Percentiles rank a stretch among this genome's conserved stretches.
phyloP scores from a whole-genome alignment of 1,140 invertebrate genomes.

The Brachionus rotundiformis region DNA sequence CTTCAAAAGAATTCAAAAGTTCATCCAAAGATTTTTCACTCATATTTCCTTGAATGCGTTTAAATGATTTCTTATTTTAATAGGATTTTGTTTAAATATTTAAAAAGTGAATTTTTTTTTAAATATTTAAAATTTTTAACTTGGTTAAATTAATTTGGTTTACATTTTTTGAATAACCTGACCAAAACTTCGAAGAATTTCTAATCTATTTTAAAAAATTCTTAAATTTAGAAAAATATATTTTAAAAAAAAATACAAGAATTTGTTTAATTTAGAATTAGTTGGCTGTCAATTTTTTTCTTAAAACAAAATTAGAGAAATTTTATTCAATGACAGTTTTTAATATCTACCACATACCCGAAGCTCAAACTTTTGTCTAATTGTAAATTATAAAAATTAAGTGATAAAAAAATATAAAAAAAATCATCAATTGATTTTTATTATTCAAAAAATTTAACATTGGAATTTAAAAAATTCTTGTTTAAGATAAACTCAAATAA shows the following conservation, averaged over 20 bases:
- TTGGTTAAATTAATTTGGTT: background rate
- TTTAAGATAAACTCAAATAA: too few relatives aligned
- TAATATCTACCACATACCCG: too few relatives aligned
- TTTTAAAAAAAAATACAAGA: background rate
- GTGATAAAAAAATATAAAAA: too few relatives aligned
- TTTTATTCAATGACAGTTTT: too few relatives aligned
- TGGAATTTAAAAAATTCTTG: too few relatives aligned
- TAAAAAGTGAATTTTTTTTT: background rate
- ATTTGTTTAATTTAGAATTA: too few relatives aligned
- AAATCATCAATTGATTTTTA: too few relatives aligned
- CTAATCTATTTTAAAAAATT: background rate
- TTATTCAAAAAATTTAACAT: too few relatives aligned
- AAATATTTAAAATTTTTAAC: background rate
- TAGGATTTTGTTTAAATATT: background rate
- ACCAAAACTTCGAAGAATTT: background rate
- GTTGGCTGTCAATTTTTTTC: too few relatives aligned
- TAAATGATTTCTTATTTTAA: background rate
- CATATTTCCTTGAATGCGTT: background rate
- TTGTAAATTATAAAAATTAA: too few relatives aligned
- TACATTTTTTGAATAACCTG: background rate
- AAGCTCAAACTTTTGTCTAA: too few relatives aligned
- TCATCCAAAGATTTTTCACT: background rate
- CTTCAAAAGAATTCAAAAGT: conserved; percentile 10
- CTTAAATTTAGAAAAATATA: background rate
- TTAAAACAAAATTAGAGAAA: too few relatives aligned